Evolutionary conservation across 35 echinoderm and acorn worm genomes (phyloP).

Genomic region (Heliocidaris erythrogramma): DNA sequence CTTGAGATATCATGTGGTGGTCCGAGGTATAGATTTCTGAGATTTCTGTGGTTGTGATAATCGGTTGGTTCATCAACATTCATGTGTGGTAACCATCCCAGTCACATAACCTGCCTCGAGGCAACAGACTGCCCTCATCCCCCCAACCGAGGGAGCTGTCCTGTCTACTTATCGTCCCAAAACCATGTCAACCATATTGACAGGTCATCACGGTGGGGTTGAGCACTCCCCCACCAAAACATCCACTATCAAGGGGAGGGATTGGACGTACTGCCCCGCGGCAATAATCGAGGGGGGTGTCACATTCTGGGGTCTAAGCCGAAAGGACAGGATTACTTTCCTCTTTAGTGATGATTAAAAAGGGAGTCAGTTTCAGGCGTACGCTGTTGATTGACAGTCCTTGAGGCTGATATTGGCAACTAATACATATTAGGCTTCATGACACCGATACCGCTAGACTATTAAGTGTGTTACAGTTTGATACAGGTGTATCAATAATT

Average conservation of each 20-base stretch:
- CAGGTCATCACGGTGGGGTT: neutral
- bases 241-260: neutral
- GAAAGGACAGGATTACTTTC: neutral
- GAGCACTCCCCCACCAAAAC: neutral
- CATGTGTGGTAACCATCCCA: neutral
- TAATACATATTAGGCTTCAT: neutral
- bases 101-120: neutral
- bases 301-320: neutral
- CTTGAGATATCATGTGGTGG: neutral
- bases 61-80: neutral
- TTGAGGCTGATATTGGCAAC: slow-evolving; percentile 22
- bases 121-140: neutral
- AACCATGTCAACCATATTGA: neutral
- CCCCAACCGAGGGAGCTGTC: neutral
- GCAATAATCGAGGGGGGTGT: neutral
- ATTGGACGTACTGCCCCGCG: neutral
- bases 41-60: neutral
- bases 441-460: neutral
- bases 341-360: neutral
- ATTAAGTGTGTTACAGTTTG: neutral
- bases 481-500: too few species aligned
- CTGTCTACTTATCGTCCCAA: neutral
- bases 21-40: neutral
- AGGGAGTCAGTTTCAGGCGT: slow-evolving; percentile 22
- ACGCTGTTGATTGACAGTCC: neutral